phyloP scores from a whole-genome alignment of 2,797 vertebrate species.

The Iguana delicatissima region DNA sequence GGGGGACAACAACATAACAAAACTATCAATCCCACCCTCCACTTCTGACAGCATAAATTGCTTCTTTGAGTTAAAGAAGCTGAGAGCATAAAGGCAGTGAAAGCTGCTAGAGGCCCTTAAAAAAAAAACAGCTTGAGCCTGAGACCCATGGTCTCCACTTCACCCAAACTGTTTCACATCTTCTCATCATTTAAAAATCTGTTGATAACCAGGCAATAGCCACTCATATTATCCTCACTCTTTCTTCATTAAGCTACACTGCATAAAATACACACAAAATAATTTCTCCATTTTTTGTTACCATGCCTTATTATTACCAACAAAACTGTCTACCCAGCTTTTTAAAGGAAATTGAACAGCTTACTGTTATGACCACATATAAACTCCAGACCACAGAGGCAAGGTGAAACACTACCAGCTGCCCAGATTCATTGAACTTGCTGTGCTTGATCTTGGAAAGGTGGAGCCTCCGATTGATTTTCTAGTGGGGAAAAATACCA shows the following conservation, averaged over 20 bases:
- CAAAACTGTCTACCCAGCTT: background rate
- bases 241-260: background rate
- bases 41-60: too few relatives aligned
- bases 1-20: too few relatives aligned
- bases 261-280: too few relatives aligned
- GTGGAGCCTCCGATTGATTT: conserved; percentile 95
- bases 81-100: too few relatives aligned
- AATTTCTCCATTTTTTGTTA: background rate
- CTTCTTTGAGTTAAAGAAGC: too few relatives aligned
- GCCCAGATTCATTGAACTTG: conserved; percentile 96
- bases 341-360: background rate
- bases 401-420: conserved; percentile 94
- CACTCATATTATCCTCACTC: too few relatives aligned
- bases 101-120: too few relatives aligned
- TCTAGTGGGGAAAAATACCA: conserved; percentile 80
- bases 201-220: background rate
- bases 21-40: too few relatives aligned
- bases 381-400: conserved; percentile 92
- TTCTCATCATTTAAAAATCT: background rate
- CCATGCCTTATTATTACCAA: background rate
- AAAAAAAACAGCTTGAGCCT: too few relatives aligned
- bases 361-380: conserved; percentile 90
- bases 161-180: background rate
- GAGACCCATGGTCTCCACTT: too few relatives aligned
- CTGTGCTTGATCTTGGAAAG: conserved; percentile 98